Evolutionary conservation across 2,113 vertebrate species (phyloP).

Genomic region (Leuciscus idus): DNA sequence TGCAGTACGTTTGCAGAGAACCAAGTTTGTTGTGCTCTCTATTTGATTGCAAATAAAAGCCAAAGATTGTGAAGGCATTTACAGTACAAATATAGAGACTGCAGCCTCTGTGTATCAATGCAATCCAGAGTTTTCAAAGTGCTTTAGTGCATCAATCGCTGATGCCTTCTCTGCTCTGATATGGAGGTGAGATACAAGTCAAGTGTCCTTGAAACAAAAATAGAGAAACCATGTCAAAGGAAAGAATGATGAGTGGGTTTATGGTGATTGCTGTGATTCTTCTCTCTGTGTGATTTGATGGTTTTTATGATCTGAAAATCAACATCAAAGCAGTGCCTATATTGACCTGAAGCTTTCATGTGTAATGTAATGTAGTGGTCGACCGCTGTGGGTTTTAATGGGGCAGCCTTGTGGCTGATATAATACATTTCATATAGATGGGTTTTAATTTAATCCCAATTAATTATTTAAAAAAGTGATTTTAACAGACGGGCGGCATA

Average conservation of each 20-base stretch:
- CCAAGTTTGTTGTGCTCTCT: background rate
- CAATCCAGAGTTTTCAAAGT: background rate
- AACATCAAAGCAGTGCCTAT: background rate
- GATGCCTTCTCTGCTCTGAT: background rate
- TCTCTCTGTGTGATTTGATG: constrained; percentile 1
- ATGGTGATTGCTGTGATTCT: background rate
- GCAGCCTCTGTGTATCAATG: background rate
- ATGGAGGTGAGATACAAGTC: background rate
- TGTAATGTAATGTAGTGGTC: background rate
- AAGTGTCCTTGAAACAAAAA: background rate
- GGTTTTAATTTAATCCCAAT: background rate
- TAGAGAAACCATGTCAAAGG: background rate
- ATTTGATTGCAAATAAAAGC: background rate
- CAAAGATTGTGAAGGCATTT: background rate
- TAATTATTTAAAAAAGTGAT: background rate
- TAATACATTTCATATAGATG: background rate
- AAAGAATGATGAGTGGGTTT: background rate
- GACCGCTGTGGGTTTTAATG: background rate
- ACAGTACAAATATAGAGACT: background rate
- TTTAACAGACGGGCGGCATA: no score
- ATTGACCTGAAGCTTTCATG: background rate
- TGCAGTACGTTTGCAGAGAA: background rate
- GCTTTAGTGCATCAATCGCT: background rate
- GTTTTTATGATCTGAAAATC: background rate
- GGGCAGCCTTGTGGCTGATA: background rate